These are phyloP conservation scores for Pogonomyrmex californicus DNA, from an alignment of 1,140 invertebrate species.

Conservation along the genomic window DNA sequence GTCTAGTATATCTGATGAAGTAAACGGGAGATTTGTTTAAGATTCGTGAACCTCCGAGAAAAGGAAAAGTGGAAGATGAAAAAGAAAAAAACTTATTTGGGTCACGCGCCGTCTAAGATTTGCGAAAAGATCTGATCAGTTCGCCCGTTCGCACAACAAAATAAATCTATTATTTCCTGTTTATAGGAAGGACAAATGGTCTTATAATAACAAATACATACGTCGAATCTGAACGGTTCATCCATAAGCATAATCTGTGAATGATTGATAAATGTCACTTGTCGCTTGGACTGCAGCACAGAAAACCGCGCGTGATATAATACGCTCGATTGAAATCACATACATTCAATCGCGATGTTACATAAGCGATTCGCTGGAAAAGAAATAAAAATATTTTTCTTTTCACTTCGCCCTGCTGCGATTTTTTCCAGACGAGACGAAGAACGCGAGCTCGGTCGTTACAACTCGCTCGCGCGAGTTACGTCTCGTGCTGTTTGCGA, in stretches of 20 bases:
- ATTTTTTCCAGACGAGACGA: not conserved
- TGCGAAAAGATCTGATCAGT: no score
- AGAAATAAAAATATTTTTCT: not conserved
- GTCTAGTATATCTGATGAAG: no score
- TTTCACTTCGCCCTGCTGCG: not conserved
- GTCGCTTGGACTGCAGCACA: not conserved
- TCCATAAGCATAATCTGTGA: not conserved
- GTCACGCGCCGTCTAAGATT: no score
- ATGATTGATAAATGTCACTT: not conserved
- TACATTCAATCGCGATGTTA: not conserved
- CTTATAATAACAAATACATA: no score
- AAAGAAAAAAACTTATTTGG: no score
- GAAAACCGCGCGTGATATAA: not conserved
- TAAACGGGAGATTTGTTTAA: no score
- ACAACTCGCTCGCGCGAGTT: not conserved
- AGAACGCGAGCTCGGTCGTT: not conserved
- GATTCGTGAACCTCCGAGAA: no score
- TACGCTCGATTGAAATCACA: not conserved
- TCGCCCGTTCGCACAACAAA: no score
- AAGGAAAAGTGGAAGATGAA: no score
- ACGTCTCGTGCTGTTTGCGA: not conserved
- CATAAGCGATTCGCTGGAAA: slow-evolving; percentile 4
- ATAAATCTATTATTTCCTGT: no score
- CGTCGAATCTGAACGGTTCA: no score
- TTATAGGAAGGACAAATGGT: no score